These are phyloP conservation scores for Orcinus orca DNA, from an alignment of 2,113 vertebrate species.

Conservation along the genomic window DNA sequence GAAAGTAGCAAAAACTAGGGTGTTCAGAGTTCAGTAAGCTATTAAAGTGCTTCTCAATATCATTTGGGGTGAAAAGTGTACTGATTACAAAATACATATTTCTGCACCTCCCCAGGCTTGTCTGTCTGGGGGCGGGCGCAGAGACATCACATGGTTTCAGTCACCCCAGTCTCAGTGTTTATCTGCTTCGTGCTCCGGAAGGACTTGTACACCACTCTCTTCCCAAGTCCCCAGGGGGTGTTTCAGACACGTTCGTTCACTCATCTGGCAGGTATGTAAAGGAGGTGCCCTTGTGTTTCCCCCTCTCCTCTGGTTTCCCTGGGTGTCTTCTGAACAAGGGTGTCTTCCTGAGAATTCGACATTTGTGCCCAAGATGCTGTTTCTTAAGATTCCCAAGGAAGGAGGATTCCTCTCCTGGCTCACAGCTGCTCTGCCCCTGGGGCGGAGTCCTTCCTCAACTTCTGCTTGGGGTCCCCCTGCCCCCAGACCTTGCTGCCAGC, in stretches of 20 bases:
- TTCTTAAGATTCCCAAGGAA: neutral
- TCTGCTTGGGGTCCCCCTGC: neutral
- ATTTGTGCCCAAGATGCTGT: neutral
- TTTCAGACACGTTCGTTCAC: neutral
- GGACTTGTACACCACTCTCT: neutral
- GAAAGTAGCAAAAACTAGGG: neutral
- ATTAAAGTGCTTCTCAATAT: neutral
- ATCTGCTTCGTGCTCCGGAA: accelerated
- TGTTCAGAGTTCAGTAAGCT: neutral
- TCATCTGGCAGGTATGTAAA: neutral
- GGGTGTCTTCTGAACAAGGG: neutral
- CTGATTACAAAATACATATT: neutral
- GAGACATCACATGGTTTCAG: neutral
- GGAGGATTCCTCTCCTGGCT: accelerated
- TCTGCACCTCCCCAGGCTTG: neutral
- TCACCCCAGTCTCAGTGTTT: neutral
- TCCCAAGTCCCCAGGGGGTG: neutral
- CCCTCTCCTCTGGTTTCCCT: neutral
- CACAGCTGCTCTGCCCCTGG: neutral
- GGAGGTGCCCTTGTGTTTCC: accelerated
- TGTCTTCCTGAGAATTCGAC: neutral
- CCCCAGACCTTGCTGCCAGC: neutral
- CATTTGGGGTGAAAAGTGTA: neutral
- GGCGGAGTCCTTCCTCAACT: neutral
- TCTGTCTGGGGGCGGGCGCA: neutral